Base-by-base conservation (phyloP, 1,140 invertebrate species). In the Stegodyphus dumicola region DNA sequence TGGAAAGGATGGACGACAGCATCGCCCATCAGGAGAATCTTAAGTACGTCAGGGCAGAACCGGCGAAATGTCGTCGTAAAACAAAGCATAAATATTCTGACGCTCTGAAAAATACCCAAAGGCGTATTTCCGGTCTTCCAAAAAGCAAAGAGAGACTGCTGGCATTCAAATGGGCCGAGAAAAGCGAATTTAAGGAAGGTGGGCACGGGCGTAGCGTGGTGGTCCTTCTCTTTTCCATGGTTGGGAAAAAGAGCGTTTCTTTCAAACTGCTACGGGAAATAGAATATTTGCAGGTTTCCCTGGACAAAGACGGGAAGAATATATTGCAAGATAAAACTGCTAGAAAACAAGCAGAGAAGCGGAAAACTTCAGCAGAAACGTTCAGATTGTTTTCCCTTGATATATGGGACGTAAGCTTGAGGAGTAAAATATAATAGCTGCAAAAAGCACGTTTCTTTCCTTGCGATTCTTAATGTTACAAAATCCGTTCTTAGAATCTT, bases 361-460 rank as follows among this genome's bases (percentile, higher is more conserved):
- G 64, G 76, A 77, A 77, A 77, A 77, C 60, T 77, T 77, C 66
- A 48, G 48, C 54, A 77, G 64, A 77, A 64, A 64, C 76, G 76
- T 77, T 77, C 66, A 77, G 64, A 77, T 77, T 77, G 76, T 77
- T 77, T 77, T 66, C 76, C 49, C 76, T 77, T 77, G 64, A 77
- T 65, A 77, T 77, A 77, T 77, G 76, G 76, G 76, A 33, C 66
- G 76, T 77, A 77, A 77, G 66, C 64, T 77, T 77, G 52, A 65
- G 33, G 76, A 64, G 76, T 77, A 77, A 33, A 33, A 33, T 33
- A 33, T 33, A 33, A 33, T 33, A 33, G 3, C 33, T 33, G 33
- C 33, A 33, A 33, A 33, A 33, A 1, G 33, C 33, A 33, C 33
- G 33, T 33, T 33, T 33, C 33, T 33, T 33, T 33, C 33, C 3